Evolutionary conservation across 37 sponge, comb jelly and placozoan genomes (phyloP), one percentile per base, ranked within the genome.

Genomic region (Halisarca cf. caerulea): DNA sequence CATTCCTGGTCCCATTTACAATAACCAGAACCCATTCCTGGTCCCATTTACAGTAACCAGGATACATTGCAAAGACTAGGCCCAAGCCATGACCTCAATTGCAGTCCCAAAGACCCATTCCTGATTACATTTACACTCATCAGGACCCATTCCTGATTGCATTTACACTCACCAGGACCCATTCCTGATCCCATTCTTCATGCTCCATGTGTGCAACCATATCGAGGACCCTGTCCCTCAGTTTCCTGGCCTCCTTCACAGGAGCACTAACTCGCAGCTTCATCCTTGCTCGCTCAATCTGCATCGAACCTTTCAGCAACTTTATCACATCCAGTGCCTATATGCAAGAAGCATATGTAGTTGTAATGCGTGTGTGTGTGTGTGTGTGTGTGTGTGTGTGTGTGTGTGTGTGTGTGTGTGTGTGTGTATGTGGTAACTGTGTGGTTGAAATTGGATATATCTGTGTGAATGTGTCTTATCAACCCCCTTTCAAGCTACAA

Each of bases 321-420:
- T 89, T 60, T 0, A 96, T 96, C 44, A 94, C 99, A 17, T 96
- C 99, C 77, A 98, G 88, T 17, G 96, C 94, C 90, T 95, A 64
- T 15, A 71, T 17, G 42, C 9, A 20, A 7, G 51, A 11, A 14
- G 51, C 9, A 47, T 11, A 6, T 14, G 51, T 47, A 6, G 11
- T 47, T 47, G 11, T 6, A 20, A 23, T 62, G 64, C 15, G 64
- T 62, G 64, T 62, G 64, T 62, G 64, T 62, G 64, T 62, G 64
- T 62, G 64, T 62, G 64, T 62, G 64, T 62, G 64, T 62, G 64
- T 62, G 64, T 62, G 64, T 62, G 64, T 62, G 64, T 62, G 64
- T 62, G 64, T 62, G 64, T 62, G 64, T 62, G 64, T 62, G 64
- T 62, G 64, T 62, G 64, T 62, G 64, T 62, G 64, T 62, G 64